Conservation (phyloP, 2,888 invertebrate species). For the Allolobophora icterica region DNA sequence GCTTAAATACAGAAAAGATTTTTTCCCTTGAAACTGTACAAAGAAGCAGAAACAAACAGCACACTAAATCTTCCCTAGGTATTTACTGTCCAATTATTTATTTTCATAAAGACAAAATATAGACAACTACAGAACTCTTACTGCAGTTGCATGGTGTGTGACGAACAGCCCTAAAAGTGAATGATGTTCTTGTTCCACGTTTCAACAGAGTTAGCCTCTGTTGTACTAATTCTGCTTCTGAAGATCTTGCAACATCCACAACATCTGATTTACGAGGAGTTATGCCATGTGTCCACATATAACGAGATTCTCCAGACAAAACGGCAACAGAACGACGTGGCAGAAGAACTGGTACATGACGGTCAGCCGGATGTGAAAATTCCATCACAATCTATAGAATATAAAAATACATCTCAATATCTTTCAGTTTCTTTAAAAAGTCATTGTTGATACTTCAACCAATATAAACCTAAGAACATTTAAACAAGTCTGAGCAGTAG, state of each 20-base stretch:
- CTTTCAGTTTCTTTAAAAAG: neutral
- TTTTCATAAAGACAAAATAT: neutral
- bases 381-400: conserved; percentile 76
- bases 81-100: too few relatives aligned
- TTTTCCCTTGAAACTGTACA: neutral
- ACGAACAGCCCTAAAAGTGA: conserved; percentile 79
- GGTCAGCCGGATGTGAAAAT: conserved; percentile 74
- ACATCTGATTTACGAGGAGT: conserved; percentile 82
- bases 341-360: conserved; percentile 72
- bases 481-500: neutral
- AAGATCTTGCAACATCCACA: conserved; percentile 73
- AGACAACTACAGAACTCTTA: conserved; percentile 46
- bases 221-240: conserved; percentile 73
- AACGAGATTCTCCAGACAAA: conserved; percentile 80
- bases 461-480: neutral
- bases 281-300: conserved; percentile 70
- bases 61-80: neutral
- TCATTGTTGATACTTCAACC: neutral
- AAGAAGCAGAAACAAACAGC: neutral
- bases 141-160: conserved; percentile 54
- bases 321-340: conserved; percentile 78
- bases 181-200: conserved; percentile 73
- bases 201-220: conserved; percentile 65
- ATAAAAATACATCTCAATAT: conserved; percentile 13
- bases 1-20: too few relatives aligned